Evolutionary conservation across 2,888 invertebrate species (phyloP).

Genomic region (Erynnis tages): DNA sequence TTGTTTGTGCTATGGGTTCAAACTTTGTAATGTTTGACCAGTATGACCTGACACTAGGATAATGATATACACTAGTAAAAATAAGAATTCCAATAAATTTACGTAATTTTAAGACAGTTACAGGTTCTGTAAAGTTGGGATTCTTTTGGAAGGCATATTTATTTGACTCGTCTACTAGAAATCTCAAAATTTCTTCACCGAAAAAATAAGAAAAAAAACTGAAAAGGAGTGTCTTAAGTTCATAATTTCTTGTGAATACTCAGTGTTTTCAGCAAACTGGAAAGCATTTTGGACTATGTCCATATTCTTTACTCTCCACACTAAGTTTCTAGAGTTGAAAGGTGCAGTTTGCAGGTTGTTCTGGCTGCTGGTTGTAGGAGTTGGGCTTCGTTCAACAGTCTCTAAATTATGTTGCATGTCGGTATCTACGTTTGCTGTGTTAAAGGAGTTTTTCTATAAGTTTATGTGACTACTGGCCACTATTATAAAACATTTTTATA

Average conservation of each 20-base stretch:
- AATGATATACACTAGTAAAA: constrained; percentile 37
- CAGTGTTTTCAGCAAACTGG: constrained; percentile 39
- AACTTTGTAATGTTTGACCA: constrained; percentile 38
- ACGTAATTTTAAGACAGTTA: constrained; percentile 40
- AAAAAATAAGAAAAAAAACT: constrained; percentile 45
- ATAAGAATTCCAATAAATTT: constrained; percentile 42
- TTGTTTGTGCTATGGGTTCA: constrained; percentile 37
- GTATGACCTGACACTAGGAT: constrained; percentile 40
- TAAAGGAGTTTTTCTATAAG: no score
- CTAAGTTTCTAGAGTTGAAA: constrained; percentile 41
- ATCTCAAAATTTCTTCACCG: constrained; percentile 40
- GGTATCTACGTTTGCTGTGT: constrained; percentile 36
- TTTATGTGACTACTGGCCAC: no score
- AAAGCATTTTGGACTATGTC: constrained; percentile 41
- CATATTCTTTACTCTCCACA: constrained; percentile 46
- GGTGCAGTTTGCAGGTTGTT: constrained; percentile 44
- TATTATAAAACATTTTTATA: no score
- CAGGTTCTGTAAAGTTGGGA: constrained; percentile 41
- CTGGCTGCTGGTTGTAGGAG: constrained; percentile 39
- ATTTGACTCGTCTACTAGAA: constrained; percentile 35
- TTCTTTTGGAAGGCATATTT: constrained; percentile 40
- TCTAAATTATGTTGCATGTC: constrained; percentile 42
- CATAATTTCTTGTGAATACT: constrained; percentile 42
- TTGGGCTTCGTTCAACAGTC: constrained; percentile 41
- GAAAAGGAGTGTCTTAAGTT: constrained; percentile 41